Base-by-base conservation (phyloP, 2,797 vertebrate species). In the Botia almorhae region DNA sequence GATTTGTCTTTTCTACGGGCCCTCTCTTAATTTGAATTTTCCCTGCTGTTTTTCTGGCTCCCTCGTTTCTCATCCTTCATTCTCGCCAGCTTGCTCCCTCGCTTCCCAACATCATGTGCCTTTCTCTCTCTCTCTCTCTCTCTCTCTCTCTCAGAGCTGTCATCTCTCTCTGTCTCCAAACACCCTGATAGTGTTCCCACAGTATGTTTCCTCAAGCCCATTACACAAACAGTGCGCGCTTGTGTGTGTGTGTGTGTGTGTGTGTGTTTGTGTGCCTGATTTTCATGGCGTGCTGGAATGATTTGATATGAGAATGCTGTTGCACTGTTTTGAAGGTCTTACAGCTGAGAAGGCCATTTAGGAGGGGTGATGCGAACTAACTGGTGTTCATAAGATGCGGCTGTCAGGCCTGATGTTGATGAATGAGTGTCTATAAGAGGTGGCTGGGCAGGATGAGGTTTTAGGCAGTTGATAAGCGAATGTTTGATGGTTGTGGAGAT, bases 111-210 rank as follows among this genome's bases (percentile, higher is more conserved):
- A 79, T 73, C 73, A 63, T 80, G 80, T 70, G 33, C 33, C 63
- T 36, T 14, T 65, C 69, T 67, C 7, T 56, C 53, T 56, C 55
- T 23, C 51, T 55, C 51, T 55, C 75, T 58, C 19, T 77, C 56
- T 53, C 68, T 77, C 23, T 48, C 17, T 51, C 48, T 82, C 43
- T 84, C 60, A 51, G 29, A 77, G 55, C 79, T 72, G 78, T 85
- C 83, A 83, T 78, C 74, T 83, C 50, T 56, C 55, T 78, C 75
- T 77, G 61, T 81, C 69, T 76, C 74, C 56, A 75, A 77, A 78
- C 33, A 67, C 39, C 51, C 65, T 80, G 74, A 68, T 69, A 64
- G 39, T 21, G 64, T 58, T 81, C 36, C 74, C 33, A 33, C 61
- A 48, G 39, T 81, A 70, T 21, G 17, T 33, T 75, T 81, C 72